Evolutionary conservation across 2,888 invertebrate species (phyloP), one percentile per base, ranked within the genome.

Genomic region (Nemotelus pantherinus): DNA sequence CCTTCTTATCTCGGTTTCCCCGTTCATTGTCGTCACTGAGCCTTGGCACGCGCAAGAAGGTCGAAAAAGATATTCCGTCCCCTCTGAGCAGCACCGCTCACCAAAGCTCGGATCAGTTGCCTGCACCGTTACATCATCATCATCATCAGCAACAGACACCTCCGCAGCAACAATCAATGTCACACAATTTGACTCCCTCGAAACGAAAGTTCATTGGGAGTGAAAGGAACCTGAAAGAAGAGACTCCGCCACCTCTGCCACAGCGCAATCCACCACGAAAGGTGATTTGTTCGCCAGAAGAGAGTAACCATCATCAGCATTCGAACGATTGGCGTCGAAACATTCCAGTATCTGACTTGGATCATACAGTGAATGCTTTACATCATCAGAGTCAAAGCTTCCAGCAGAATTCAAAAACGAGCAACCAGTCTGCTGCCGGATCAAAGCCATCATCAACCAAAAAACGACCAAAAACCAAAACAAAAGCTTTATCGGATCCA

Each of bases 211-310:
- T 85, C 80, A 82, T 83, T 3, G 83, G 84, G 25, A 83, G 83
- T 76, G 79, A 85, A 45, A 84, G 85, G 80, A 86, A 84, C 79
- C 78, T 85, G 53, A 79, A 79, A 79, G 81, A 83, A 53, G 85
- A 84, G 64, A 82, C 83, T 77, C 90, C 90, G 79, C 90, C 90
- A 44, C 90, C 90, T 50, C 83, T 90, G 80, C 90, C 90, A 55
- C 89, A 89, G 84, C 85, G 90, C 78, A 89, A 89, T 84, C 88
- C 85, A 50, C 84, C 85, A 55, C 81, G 86, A 39, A 85, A 85
- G 78, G 76, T 84, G 50, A 81, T 83, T 3, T 80, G 84, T 71
- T 84, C 85, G 60, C 79, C 82, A 45, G 81, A 80, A 76, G 77
- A 78, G 9, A 74, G 79, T 39, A 71, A 77, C 63, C 48, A 48